Evolutionary conservation across 2,888 invertebrate genomes (phyloP).

Genomic region (Tipula confusa): DNA sequence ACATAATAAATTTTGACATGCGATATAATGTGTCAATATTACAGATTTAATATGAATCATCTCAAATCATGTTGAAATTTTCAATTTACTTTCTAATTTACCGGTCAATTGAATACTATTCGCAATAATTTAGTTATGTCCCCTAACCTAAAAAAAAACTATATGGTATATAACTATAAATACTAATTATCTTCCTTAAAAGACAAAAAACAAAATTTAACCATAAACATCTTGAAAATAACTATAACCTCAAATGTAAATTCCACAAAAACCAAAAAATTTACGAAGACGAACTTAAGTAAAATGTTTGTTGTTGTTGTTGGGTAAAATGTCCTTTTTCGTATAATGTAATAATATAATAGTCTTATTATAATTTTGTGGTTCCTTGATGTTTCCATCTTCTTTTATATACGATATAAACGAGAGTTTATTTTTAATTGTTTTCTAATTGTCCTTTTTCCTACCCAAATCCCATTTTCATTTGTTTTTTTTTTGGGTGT

Average conservation of each 20-base stretch:
- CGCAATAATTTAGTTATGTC: background rate
- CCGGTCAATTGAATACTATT: background rate
- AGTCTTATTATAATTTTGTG: conserved; percentile 25
- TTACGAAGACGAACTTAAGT: background rate
- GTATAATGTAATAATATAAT: background rate
- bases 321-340: background rate
- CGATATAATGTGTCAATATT: background rate
- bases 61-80: background rate
- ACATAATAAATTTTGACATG: background rate
- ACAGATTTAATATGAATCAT: background rate
- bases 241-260: conserved; percentile 3
- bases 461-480: background rate
- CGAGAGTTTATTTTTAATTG: conserved; percentile 4
- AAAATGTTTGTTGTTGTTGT: background rate
- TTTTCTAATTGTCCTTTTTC: background rate
- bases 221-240: conserved; percentile 20
- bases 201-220: background rate
- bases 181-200: too few species aligned
- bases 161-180: background rate
- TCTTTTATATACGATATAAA: background rate
- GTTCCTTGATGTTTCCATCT: background rate
- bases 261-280: conserved; percentile 4
- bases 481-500: too few species aligned
- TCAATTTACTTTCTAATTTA: conserved; percentile 20
- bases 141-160: too few species aligned